These are phyloP conservation scores for Myiagra hebetior DNA, from an alignment of 2,113 vertebrate genomes.

Conservation along the genomic window DNA sequence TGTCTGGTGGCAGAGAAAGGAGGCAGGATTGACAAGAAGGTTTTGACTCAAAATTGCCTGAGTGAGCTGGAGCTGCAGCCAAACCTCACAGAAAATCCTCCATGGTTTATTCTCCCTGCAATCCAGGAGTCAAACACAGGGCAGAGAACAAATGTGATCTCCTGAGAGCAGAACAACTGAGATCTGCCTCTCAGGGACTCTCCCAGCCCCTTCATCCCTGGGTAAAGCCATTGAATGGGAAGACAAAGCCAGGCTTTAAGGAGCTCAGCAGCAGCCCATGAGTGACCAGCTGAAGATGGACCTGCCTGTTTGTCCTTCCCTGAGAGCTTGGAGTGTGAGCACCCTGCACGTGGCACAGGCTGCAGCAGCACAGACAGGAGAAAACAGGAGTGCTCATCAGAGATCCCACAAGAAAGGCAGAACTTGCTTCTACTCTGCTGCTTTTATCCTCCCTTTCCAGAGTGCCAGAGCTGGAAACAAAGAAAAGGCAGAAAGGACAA, in stretches of 20 bases:
- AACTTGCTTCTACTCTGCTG: not conserved
- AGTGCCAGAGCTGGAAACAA: not conserved
- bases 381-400: not conserved
- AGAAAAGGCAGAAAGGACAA: not conserved
- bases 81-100: not conserved
- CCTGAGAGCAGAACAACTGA: not conserved
- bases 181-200: not conserved
- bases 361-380: not conserved
- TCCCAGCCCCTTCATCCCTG: not conserved
- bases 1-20: not conserved
- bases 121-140: not conserved
- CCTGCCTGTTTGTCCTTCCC: not conserved
- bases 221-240: not conserved
- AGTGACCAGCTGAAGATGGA: not conserved
- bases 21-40: not conserved
- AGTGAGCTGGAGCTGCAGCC: not conserved
- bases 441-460: not conserved
- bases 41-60: not conserved
- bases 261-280: not conserved
- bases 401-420: not conserved
- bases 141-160: not conserved
- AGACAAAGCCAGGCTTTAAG: not conserved
- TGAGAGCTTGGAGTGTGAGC: rapidly evolving
- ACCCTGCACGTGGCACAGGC: not conserved
- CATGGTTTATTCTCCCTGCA: not conserved